Conservation (phyloP, 2,113 vertebrate species). For the Oostethus manadensis region DNA sequence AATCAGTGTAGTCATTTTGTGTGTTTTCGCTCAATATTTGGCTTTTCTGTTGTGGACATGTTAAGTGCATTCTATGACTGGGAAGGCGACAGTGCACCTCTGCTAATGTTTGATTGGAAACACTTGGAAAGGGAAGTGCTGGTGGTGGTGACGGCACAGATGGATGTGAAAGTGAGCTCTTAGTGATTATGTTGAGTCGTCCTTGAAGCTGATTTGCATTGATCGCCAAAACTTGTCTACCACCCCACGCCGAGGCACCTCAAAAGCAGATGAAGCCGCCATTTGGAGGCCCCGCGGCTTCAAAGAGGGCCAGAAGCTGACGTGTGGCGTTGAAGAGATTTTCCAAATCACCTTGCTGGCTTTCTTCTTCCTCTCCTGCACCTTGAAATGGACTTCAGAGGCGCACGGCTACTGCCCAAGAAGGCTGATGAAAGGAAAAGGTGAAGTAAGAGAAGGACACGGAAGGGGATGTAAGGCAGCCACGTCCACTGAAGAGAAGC, state of each 20-base stretch:
- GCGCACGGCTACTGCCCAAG: slow-evolving; percentile 6
- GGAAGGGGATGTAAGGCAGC: slow-evolving; percentile 18
- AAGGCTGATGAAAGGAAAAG: slow-evolving; percentile 35
- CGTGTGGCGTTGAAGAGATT: slow-evolving; percentile 35
- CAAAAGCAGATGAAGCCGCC: slow-evolving; percentile 17
- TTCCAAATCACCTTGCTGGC: slow-evolving; percentile 36
- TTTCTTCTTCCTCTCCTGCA: slow-evolving; percentile 18
- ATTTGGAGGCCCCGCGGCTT: slow-evolving; percentile 15
- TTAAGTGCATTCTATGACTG: too few species aligned
- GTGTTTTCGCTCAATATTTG: too few species aligned
- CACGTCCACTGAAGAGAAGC: slow-evolving; percentile 1
- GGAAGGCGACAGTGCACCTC: too few species aligned
- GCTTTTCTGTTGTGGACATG: too few species aligned
- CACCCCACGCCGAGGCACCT: slow-evolving; percentile 7
- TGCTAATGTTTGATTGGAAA: too few species aligned
- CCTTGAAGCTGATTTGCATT: slow-evolving; percentile 18
- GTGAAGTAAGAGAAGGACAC: slow-evolving; percentile 30
- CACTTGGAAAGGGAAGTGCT: slow-evolving; percentile 7
- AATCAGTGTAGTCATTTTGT: too few species aligned
- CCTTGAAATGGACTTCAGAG: slow-evolving; percentile 29
- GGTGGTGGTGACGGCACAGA: slow-evolving; percentile 16
- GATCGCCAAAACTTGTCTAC: slow-evolving; percentile 6
- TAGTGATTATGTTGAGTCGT: slow-evolving; percentile 1
- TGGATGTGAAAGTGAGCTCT: slow-evolving; percentile 13
- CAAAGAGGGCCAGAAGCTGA: slow-evolving; percentile 48